Evolutionary conservation across 2,888 invertebrate species (phyloP).

Genomic region (Taenaris catops): DNA sequence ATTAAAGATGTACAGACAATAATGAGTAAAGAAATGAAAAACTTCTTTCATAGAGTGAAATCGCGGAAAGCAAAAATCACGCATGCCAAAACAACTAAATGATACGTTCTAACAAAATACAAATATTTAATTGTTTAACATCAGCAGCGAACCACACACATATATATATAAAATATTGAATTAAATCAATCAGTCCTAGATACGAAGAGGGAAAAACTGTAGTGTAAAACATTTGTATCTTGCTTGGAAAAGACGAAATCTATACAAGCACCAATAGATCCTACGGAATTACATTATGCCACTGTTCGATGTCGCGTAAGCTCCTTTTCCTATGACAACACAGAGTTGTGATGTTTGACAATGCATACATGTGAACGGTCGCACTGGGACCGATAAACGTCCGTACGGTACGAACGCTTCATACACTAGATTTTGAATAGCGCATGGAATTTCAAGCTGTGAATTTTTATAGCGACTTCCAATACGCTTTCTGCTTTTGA

Average conservation of each 20-base stretch:
- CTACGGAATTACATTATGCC: slow-evolving; percentile 12
- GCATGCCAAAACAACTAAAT: too few species aligned
- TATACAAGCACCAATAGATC: slow-evolving; percentile 9
- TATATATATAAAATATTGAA: too few species aligned
- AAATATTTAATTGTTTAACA: too few species aligned
- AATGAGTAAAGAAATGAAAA: too few species aligned
- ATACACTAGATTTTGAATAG: slow-evolving; percentile 9
- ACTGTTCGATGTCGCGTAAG: slow-evolving; percentile 19
- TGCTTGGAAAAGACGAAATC: slow-evolving; percentile 14
- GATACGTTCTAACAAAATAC: too few species aligned
- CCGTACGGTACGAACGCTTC: slow-evolving; percentile 6
- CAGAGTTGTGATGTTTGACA: slow-evolving; percentile 16
- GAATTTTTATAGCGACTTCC: slow-evolving; percentile 12
- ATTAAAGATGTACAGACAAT: too few species aligned
- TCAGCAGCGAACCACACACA: too few species aligned
- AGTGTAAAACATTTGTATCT: too few species aligned
- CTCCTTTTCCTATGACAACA: slow-evolving; percentile 18
- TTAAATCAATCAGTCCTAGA: too few species aligned
- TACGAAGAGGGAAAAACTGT: too few species aligned
- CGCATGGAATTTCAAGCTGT: slow-evolving; percentile 9
- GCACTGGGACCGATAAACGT: slow-evolving; percentile 21
- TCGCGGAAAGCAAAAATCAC: too few species aligned
- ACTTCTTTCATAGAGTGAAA: too few species aligned
- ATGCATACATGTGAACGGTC: slow-evolving; percentile 25
- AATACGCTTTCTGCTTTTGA: slow-evolving; percentile 10